Base-by-base conservation (phyloP, 2,888 invertebrate genomes). In the Drosophila paranaensis region DNA sequence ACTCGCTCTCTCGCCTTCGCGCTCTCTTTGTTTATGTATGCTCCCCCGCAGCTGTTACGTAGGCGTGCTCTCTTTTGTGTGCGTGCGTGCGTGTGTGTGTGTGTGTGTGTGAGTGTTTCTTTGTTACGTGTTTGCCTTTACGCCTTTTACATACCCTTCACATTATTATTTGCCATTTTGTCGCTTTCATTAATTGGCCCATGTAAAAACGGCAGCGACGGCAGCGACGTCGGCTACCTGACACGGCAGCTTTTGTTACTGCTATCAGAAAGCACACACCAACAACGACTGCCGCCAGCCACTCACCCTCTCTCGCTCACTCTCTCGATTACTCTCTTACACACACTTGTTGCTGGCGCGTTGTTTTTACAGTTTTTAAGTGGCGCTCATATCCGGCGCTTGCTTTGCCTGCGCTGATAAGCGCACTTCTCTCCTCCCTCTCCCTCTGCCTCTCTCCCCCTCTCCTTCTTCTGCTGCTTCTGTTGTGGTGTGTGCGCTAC, bases 341-440 rank as follows among this genome's bases (percentile, higher is more conserved):
- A 67, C 63, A 77, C 86, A 88, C 86, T 88, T 86, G 80, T 88
- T 88, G 88, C 79, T 60, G 54, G 64, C 53, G 54, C 68, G 74
- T 83, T 83, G 87, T 74, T 85, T 85, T 86, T 88, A 88, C 85
- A 84, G 85, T 88, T 89, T 86, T 87, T 80, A 88, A 88, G 90
- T 89, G 90, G 90, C 89, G 86, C 79, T 80, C 88, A 89, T 89
- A 90, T 89, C 90, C 89, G 89, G 90, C 90, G 79, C 75, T 88
- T 82, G 71, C 81, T 71, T 76, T 76, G 77, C 56, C 81, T 89
- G 74, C 76, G 53, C 85, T 88, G 88, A 88, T 90, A 90, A 90
- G 89, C 85, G 78, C 70, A 82, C 73, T 89, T 84, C 69, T 71
- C 55, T 62, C 3, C 54, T 9, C 46, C 13, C 35, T 35, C 39